Evolutionary conservation across 2,888 invertebrate genomes (phyloP).

Genomic region (Ditylenchus weischeri): DNA sequence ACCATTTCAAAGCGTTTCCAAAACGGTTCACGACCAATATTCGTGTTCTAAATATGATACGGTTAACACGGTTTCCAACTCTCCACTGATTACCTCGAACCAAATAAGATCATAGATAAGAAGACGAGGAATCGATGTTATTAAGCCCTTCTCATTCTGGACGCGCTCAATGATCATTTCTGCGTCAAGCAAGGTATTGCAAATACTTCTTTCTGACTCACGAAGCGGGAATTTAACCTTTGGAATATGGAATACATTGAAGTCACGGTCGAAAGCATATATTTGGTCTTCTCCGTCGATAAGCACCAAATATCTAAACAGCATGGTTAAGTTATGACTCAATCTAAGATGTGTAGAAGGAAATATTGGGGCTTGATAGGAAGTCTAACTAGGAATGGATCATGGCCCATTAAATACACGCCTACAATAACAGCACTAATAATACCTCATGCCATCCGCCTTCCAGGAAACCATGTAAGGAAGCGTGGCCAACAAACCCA

Average conservation of each 20-base stretch:
- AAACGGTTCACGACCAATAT: too few relatives aligned
- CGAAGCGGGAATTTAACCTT: conserved; percentile 70
- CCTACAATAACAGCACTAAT: neutral
- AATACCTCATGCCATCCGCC: conserved; percentile 74
- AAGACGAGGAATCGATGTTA: conserved; percentile 70
- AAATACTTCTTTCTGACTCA: conserved; percentile 61
- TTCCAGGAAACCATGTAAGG: conserved; percentile 98
- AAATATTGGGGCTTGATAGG: too few relatives aligned
- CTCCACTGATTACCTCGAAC: conserved; percentile 68
- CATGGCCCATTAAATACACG: neutral
- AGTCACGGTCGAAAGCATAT: conserved; percentile 93
- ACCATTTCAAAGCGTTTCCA: conserved; percentile 72
- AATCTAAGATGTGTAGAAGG: neutral
- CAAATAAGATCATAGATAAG: conserved; percentile 89
- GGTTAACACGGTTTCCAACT: neutral
- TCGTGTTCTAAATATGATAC: too few relatives aligned
- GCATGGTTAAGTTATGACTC: neutral
- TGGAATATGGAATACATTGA: conserved; percentile 79
- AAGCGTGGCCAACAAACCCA: conserved; percentile 69
- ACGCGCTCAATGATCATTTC: conserved; percentile 58
- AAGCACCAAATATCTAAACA: conserved; percentile 84
- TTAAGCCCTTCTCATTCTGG: conserved; percentile 53
- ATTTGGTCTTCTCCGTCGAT: conserved; percentile 80
- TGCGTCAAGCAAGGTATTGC: conserved; percentile 50
- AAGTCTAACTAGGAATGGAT: neutral